A percentile compares a stretch with the other conserved stretches of the same genome.
These are phyloP conservation scores for Dendrolimus pini DNA, from an alignment of 2,888 invertebrate genomes.

Conservation along the genomic window DNA sequence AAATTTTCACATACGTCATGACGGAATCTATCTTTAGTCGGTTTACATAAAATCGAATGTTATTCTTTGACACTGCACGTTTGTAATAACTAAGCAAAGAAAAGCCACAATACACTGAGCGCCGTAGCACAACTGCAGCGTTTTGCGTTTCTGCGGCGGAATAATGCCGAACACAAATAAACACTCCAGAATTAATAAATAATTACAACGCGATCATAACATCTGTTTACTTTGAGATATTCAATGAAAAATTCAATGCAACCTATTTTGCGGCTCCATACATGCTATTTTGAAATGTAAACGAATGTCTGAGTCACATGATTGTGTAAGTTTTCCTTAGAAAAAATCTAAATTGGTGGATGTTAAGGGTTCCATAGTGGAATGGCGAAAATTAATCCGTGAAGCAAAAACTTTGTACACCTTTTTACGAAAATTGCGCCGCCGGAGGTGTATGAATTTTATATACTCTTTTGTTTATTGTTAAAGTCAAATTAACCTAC, in stretches of 20 bases:
- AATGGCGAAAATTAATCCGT: too few relatives aligned
- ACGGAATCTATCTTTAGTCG: too few relatives aligned
- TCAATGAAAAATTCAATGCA: slow-evolving; percentile 11
- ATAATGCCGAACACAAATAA: slow-evolving; percentile 34
- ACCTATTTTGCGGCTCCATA: neutral
- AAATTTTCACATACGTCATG: too few relatives aligned
- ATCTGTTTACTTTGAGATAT: slow-evolving; percentile 31
- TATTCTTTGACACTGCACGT: too few relatives aligned
- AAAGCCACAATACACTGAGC: neutral
- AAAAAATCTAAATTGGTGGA: neutral
- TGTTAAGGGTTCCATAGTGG: neutral
- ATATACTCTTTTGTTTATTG: too few relatives aligned
- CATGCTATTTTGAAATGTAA: slow-evolving; percentile 2
- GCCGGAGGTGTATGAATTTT: too few relatives aligned
- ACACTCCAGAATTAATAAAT: slow-evolving; percentile 38
- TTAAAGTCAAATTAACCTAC: too few relatives aligned
- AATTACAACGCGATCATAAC: slow-evolving; percentile 32
- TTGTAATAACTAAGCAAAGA: too few relatives aligned
- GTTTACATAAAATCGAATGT: too few relatives aligned
- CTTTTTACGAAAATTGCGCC: too few relatives aligned
- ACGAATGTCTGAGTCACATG: slow-evolving; percentile 5
- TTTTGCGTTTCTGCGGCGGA: slow-evolving; percentile 11
- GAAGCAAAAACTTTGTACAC: too few relatives aligned
- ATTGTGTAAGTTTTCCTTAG: neutral
- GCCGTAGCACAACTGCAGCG: neutral